Percentiles rank a stretch among this genome's conserved stretches.
These are phyloP conservation scores for Tangara arthus DNA, from an alignment of 2,797 vertebrate genomes.

Conservation along the genomic window DNA sequence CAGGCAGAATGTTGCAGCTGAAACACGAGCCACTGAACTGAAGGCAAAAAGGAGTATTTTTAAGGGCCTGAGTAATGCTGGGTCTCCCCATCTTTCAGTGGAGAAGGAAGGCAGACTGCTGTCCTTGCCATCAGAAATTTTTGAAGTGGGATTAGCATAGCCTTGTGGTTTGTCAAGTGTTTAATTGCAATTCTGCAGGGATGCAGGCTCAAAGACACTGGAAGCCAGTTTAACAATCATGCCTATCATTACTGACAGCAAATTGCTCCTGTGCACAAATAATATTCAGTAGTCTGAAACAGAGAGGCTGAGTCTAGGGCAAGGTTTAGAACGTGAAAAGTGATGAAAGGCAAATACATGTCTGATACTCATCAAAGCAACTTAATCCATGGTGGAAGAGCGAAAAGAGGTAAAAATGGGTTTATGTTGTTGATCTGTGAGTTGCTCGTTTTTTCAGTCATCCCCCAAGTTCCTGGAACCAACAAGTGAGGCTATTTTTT, in stretches of 20 bases:
- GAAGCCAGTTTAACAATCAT: conserved; percentile 44
- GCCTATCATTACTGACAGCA: conserved; percentile 16
- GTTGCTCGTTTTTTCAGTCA: not conserved
- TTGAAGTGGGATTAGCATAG: conserved; percentile 33
- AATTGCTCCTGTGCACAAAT: conserved; percentile 13
- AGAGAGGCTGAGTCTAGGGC: not conserved
- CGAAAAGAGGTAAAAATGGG: not conserved
- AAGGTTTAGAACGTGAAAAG: not conserved
- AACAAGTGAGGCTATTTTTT: not conserved
- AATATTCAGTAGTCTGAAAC: conserved; percentile 17
- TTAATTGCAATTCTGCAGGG: conserved; percentile 56
- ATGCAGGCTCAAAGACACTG: conserved; percentile 21
- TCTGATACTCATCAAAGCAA: conserved; percentile 36
- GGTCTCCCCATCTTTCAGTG: not conserved
- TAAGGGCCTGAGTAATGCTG: not conserved
- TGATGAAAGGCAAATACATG: conserved; percentile 46
- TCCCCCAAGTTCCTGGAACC: not conserved
- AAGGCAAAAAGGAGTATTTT: not conserved
- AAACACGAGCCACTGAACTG: not conserved
- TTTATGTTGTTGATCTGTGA: not conserved
- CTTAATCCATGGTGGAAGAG: not conserved
- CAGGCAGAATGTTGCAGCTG: conserved; percentile 42
- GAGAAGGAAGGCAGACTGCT: conserved; percentile 8
- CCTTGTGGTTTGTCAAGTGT: conserved; percentile 55
- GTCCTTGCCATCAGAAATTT: not conserved